A percentile compares a stretch with the other conserved stretches of the same genome.
Evolutionary conservation across 2,797 vertebrate species (phyloP).

Genomic region (Gymnoscopelus braueri): DNA sequence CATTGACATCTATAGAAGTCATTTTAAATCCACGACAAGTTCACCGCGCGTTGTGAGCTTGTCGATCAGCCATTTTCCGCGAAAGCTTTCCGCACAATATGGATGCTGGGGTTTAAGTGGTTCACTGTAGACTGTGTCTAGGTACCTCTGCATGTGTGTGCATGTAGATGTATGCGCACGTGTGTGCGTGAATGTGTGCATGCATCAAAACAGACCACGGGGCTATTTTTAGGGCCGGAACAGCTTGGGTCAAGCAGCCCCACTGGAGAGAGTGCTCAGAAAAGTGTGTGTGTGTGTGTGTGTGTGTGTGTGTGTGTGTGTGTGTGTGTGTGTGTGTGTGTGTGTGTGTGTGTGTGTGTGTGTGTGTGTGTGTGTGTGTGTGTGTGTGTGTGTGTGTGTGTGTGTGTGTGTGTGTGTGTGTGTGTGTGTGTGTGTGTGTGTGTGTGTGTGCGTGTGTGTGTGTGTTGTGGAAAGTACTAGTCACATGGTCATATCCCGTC

Average conservation of each 20-base stretch:
- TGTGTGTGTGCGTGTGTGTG: background rate
- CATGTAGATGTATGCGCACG: background rate
- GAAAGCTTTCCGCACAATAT: too few species aligned
- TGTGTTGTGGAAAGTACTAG: slow-evolving; percentile 22
- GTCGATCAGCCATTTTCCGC: too few species aligned
- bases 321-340: background rate
- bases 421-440: background rate
- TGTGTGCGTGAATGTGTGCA: slow-evolving; percentile 24
- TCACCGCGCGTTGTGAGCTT: too few species aligned
- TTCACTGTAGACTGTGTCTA: too few species aligned
- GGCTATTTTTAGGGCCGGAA: slow-evolving; percentile 75
- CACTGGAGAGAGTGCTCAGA: slow-evolving; percentile 27
- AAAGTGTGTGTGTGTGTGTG: slow-evolving; percentile 8
- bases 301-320: background rate
- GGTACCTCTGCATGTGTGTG: slow-evolving; percentile 6
- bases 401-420: slow-evolving; percentile 32
- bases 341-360: slow-evolving; percentile 10
- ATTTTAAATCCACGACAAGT: too few species aligned
- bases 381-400: background rate
- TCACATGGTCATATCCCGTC: slow-evolving; percentile 35
- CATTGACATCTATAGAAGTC: too few species aligned
- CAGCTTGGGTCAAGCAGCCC: slow-evolving; percentile 72
- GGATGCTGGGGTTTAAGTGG: too few species aligned
- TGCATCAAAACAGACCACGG: slow-evolving; percentile 51
- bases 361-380: background rate